Evolutionary conservation across 2,797 vertebrate genomes (phyloP).

Genomic region (Eremophila alpestris): DNA sequence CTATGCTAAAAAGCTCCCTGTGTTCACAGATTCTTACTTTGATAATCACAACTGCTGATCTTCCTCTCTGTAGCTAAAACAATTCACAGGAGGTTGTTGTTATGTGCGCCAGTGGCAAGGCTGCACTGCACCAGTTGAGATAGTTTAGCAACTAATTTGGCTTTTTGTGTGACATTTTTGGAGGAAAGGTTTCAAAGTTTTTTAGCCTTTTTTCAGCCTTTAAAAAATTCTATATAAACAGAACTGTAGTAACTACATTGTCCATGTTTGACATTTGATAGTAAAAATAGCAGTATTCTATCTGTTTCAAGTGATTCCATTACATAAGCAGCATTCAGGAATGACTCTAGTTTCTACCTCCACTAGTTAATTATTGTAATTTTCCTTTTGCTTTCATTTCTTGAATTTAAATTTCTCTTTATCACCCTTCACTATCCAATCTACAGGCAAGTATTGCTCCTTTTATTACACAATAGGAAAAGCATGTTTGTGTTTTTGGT

Average conservation of each 20-base stretch:
- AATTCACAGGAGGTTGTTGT: neutral
- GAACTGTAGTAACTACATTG: neutral
- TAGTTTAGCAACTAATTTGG: neutral
- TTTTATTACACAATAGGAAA: neutral
- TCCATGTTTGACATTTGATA: neutral
- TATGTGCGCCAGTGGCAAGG: neutral
- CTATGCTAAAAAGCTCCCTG: slow-evolving; percentile 6
- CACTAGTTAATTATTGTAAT: neutral
- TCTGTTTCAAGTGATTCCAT: neutral
- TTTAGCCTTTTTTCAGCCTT: neutral
- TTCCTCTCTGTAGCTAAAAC: neutral
- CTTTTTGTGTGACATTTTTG: neutral
- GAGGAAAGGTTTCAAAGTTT: neutral
- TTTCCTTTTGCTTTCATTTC: neutral
- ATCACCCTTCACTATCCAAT: neutral
- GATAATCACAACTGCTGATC: neutral
- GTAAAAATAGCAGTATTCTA: neutral
- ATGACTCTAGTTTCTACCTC: neutral
- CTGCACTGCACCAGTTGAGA: neutral
- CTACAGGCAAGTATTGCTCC: neutral
- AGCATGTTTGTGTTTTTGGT: neutral
- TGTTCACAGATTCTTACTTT: neutral
- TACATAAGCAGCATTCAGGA: neutral
- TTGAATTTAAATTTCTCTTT: neutral
- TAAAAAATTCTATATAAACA: neutral